Base-by-base conservation (phyloP, 2,888 invertebrate genomes). In the Liodrosophila aerea region DNA sequence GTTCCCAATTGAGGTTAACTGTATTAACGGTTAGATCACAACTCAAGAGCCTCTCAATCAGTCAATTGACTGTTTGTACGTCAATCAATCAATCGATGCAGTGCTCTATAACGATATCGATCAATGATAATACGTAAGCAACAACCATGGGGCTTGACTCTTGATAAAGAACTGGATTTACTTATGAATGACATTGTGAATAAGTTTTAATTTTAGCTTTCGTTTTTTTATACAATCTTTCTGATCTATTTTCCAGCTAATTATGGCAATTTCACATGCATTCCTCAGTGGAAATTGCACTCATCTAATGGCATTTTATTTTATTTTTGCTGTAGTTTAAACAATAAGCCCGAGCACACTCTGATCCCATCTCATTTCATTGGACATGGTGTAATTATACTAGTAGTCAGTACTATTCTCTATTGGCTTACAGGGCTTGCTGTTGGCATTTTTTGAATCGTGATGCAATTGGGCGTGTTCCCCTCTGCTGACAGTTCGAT, bases 401-500 rank as follows among this genome's bases (percentile, higher is more conserved):
- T n/a, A n/a, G n/a, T n/a, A n/a, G 22, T 22, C 5, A 22, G 22
- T 22, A 13, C 22, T 5, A 18, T 18, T 39, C 18, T 39, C 18
- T n/a, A 18, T 18, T 39, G 18, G 18, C 18, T 18, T n/a, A 5
- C 39, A 18, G 11, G 18, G 8, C 15, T 8, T 59, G 39, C 30
- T 40, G 44, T 57, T 56, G 49, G 40, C 39, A 47, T 64, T 54
- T 50, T 46, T 47, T 13, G 18, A 34, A 22, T 34, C 18, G 31
- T 36, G 52, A 60, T 75, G 80, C 72, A 83, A 37, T 46, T 73
- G 73, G 77, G 82, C 61, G 64, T 84, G 63, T 61, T 33, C 61
- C 50, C 58, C n/a, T n/a, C n/a, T n/a, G 52, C 62, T 70, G 45
- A 52, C 47, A 52, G 52, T 70, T 58, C 52, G 39, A 65, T 57